A percentile compares a stretch with the other conserved stretches of the same genome.
Evolutionary conservation across 2,888 invertebrate species (phyloP).

Genomic region (Eudemis profundana): DNA sequence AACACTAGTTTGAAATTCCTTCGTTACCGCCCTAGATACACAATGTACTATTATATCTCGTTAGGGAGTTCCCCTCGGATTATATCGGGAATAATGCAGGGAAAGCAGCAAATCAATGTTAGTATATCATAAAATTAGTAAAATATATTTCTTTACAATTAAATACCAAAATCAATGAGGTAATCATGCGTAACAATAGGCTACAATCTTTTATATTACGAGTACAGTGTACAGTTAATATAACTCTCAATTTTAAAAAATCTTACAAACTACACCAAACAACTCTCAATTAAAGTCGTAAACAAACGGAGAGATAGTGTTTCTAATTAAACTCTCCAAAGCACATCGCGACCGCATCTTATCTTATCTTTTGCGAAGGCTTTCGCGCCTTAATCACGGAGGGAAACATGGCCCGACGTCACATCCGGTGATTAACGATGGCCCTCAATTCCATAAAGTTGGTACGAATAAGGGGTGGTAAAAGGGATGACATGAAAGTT

Average conservation of each 20-base stretch:
- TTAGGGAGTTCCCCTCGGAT: too few relatives aligned
- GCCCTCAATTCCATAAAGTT: constrained; percentile 33
- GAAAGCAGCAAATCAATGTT: too few relatives aligned
- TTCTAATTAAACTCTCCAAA: constrained; percentile 38
- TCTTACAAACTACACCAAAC: neutral
- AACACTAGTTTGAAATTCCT: too few relatives aligned
- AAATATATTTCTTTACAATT: too few relatives aligned
- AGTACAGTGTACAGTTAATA: too few relatives aligned
- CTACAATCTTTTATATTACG: too few relatives aligned
- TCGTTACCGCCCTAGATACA: too few relatives aligned
- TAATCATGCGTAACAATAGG: too few relatives aligned
- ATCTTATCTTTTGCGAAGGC: constrained; percentile 42
- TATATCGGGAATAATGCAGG: too few relatives aligned
- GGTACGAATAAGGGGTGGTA: constrained; percentile 28
- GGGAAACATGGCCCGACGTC: constrained; percentile 42
- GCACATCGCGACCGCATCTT: constrained; percentile 37
- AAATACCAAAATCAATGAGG: too few relatives aligned
- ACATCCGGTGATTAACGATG: constrained; percentile 42
- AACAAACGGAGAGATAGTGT: constrained; percentile 26
- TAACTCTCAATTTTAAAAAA: neutral
- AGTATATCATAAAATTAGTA: too few relatives aligned
- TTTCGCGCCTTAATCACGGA: constrained; percentile 39
- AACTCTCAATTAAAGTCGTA: constrained; percentile 17
- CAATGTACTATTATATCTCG: too few relatives aligned
- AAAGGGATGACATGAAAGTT: constrained; percentile 27